Base-by-base conservation (phyloP, 2,888 invertebrate species). In the Dynastes maya region DNA sequence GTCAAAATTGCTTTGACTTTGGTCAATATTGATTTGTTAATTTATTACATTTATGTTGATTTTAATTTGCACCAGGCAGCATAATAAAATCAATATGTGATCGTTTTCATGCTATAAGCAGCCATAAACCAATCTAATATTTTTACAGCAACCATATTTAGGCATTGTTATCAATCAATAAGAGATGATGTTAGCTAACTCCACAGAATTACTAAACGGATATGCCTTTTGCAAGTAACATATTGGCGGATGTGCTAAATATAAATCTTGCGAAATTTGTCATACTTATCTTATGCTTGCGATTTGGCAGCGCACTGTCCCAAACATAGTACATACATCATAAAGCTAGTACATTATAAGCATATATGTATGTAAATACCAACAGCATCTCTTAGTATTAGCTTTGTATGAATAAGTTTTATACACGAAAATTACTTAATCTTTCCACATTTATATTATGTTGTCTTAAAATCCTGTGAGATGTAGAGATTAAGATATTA, bases 221-320 rank as follows among this genome's bases (percentile, higher is more conserved):
- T 45, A 8, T 45, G 8, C 45, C 8, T 45, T 3, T n/a, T n/a
- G 40, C 40, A 16, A 40, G 8, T 16, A 37, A 40, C 65, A 65
- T 16, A 65, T 65, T 37, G 5, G 40, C 40, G 16, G 11, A n/a
- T 37, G 65, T 16, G 16, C 9, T 37, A n/a, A n/a, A n/a, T 51
- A 29, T 68, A 68, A 51, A 68, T 51, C 51, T 68, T 68, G 51
- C 51, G 51, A 51, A 68, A 68, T 68, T 68, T 68, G 51, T 68
- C 29, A 29, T 51, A 68, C 68, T 40, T 40, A 65, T 40, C 16
- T 9, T 32, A 51, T 51, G 51, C 29, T 49, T 51, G 29, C 13
- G 51, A 68, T 27, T 68, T 68, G 68, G 49, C 68, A 68, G 29
- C 27, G 29, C 29, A 16, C 51, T 51, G 6, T 45, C 9, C 45